phyloP scores from a whole-genome alignment of 2,888 invertebrate genomes.

The Caenorhabditis sp. region DNA sequence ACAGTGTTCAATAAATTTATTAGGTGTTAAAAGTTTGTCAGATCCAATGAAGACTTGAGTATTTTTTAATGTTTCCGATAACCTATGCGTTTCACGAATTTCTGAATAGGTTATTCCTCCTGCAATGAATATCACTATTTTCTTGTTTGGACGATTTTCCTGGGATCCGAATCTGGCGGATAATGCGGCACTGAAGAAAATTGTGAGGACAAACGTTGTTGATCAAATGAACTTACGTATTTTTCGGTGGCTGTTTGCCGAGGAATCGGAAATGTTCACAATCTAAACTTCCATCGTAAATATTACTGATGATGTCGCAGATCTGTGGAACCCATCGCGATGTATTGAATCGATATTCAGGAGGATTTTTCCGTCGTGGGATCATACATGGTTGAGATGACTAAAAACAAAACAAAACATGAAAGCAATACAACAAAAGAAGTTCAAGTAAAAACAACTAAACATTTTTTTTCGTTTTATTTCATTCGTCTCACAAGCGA shows the following conservation, averaged over 20 bases:
- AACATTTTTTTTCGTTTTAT: no score
- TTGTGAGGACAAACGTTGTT: not conserved
- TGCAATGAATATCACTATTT: not conserved
- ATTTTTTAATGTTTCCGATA: not conserved
- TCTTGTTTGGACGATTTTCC: not conserved
- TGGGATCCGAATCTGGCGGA: not conserved
- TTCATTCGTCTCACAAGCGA: no score
- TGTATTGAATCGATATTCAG: not conserved
- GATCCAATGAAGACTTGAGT: not conserved
- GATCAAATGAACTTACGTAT: not conserved
- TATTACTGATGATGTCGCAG: not conserved
- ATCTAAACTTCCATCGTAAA: not conserved
- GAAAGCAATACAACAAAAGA: not conserved
- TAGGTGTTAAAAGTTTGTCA: not conserved
- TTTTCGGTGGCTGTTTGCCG: not conserved
- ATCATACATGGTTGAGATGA: constrained; percentile 1
- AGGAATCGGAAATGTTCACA: not conserved
- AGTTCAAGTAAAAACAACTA: not conserved
- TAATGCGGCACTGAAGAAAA: not conserved
- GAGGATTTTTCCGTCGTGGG: not conserved
- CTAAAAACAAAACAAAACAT: not conserved
- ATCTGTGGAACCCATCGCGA: not conserved
- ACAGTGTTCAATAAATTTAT: not conserved
- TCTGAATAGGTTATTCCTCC: not conserved
- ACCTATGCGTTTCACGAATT: not conserved